Base-by-base conservation (phyloP, 1,140 invertebrate genomes). In the Brachionus paranguensis region DNA sequence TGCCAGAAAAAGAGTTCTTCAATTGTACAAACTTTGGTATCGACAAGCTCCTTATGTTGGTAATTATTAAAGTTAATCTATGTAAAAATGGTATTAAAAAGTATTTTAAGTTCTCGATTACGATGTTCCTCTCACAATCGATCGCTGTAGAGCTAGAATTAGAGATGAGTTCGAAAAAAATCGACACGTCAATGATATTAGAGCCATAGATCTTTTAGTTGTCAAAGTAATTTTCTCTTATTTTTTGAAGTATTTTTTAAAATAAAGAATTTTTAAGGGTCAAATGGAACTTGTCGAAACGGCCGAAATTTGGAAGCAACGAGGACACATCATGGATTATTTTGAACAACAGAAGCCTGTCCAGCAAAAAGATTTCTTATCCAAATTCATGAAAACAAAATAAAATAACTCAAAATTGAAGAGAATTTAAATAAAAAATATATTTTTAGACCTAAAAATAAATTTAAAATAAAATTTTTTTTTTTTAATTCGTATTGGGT, bases 211-310 rank as follows among this genome's bases (percentile, higher is more conserved):
- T 88, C 91, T 95, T 90, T 91, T 97, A 45, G 93, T 96, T 27
- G 92, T 96, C 53, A 96, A 96, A 93, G 95, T 76, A 50, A 53
- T 10, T 96, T 92, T 45, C 1, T 7, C 1, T 27, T 78, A 78
- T 70, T 47, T 12, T 45, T 43, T 12, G 17, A n/a, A 20, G 12
- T 84, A 50, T 27, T 43, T 33, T 11, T 43, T 55, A 12, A 8
- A 43, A 11, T 65, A 55, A 79, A 60, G 10, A 85, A 10, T 78
- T 87, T 91, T 91, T 37, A 87, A 96, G 94, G 95, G 95, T 79
- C 94, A 96, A 92, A 96, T 96, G 94, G 95, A 97, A 87, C 90
- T 98, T 47, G 93, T 94, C 87, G 96, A 97, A 91, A 92, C 92
- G 1, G 92, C 93, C 0, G 92, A 94, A 79, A 91, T 92, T 83